phyloP scores from a whole-genome alignment of 2,797 vertebrate genomes.

The Ispidina lecontei region DNA sequence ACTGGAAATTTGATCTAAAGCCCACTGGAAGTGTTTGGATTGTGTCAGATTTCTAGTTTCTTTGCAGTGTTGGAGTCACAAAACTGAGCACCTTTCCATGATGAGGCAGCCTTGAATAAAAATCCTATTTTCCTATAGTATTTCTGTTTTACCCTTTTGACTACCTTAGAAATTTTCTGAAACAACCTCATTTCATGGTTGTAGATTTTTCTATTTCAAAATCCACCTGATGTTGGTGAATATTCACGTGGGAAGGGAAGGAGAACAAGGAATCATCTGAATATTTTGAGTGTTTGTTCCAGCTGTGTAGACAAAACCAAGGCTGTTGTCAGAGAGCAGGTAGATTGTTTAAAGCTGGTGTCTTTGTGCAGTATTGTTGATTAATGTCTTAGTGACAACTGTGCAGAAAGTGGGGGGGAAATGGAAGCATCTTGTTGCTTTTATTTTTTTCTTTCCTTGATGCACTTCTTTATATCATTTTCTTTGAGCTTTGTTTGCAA shows the following conservation, averaged over 20 bases:
- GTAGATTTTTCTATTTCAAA: background rate
- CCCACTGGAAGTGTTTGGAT: background rate
- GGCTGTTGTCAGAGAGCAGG: background rate
- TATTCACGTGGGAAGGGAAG: background rate
- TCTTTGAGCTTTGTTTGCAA: slow-evolving; percentile 7
- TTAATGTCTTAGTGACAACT: background rate
- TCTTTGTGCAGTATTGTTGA: background rate
- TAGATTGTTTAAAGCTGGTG: background rate
- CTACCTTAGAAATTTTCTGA: background rate
- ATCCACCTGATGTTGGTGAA: background rate
- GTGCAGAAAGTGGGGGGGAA: slow-evolving; percentile 36
- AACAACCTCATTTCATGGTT: background rate
- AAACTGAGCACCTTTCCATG: background rate
- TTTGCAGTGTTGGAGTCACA: background rate
- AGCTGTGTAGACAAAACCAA: background rate
- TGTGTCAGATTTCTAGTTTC: background rate
- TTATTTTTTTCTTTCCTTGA: background rate
- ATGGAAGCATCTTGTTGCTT: background rate
- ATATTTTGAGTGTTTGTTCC: background rate
- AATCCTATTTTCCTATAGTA: background rate
- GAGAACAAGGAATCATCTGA: background rate
- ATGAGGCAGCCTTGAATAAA: background rate
- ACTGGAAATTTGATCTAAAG: background rate
- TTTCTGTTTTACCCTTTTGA: background rate
- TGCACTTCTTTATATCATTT: background rate